A percentile compares a stretch with the other conserved stretches of the same genome.
Evolutionary conservation across 2,888 invertebrate genomes (phyloP).

Genomic region (Lithophane leautieri): DNA sequence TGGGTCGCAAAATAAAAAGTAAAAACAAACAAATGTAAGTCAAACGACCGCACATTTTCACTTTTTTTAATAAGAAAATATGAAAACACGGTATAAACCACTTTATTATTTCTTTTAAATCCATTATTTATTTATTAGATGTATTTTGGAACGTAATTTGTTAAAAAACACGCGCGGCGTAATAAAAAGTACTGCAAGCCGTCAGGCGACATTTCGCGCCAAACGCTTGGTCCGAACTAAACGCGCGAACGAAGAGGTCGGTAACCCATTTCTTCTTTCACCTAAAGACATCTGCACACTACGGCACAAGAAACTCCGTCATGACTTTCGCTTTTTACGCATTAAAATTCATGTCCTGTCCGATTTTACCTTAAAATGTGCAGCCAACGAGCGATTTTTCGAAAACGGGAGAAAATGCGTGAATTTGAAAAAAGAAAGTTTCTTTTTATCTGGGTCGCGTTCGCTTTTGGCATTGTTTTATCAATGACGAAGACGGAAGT

Average conservation of each 20-base stretch:
- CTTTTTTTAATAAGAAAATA: slow-evolving; percentile 75
- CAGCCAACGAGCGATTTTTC: slow-evolving; percentile 38
- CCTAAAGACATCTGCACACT: slow-evolving; percentile 68
- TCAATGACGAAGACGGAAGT: slow-evolving; percentile 27
- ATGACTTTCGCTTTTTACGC: slow-evolving; percentile 77
- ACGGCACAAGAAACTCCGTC: slow-evolving; percentile 33
- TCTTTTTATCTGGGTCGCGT: slow-evolving; percentile 45
- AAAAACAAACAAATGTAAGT: slow-evolving; percentile 80
- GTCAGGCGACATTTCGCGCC: slow-evolving; percentile 76
- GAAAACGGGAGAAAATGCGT: slow-evolving; percentile 55
- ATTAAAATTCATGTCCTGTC: slow-evolving; percentile 77
- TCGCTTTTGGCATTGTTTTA: slow-evolving; percentile 23
- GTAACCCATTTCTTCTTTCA: slow-evolving; percentile 84
- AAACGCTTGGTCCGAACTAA: slow-evolving; percentile 74
- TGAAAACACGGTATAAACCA: slow-evolving; percentile 88
- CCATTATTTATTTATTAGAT: slow-evolving; percentile 78
- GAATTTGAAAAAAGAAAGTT: slow-evolving; percentile 64
- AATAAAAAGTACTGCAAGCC: slow-evolving; percentile 49
- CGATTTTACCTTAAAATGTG: slow-evolving; percentile 66
- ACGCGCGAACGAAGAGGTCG: slow-evolving; percentile 65
- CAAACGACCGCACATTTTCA: slow-evolving; percentile 73
- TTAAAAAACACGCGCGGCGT: slow-evolving; percentile 29
- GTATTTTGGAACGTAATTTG: slow-evolving; percentile 28
- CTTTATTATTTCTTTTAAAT: slow-evolving; percentile 87
- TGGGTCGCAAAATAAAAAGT: slow-evolving; percentile 78